A percentile compares a stretch with the other conserved stretches of the same genome.
These are phyloP conservation scores for Cepaea hortensis DNA, from an alignment of 2,888 invertebrate genomes.

Conservation along the genomic window DNA sequence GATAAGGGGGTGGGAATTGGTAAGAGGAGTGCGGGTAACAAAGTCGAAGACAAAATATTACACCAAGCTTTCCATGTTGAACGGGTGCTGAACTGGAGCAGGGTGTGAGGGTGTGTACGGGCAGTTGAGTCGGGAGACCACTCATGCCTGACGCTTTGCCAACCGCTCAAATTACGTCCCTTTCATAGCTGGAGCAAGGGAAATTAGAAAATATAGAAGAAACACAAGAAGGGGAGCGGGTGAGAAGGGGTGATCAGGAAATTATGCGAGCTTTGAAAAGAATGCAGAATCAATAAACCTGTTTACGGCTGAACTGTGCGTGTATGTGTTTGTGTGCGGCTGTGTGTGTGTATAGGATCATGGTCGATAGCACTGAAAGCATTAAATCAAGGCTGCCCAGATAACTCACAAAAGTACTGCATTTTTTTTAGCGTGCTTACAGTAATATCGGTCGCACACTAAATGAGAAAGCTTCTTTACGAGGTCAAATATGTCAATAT, in stretches of 20 bases:
- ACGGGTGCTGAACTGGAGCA: too few species aligned
- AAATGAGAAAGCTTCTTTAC: neutral
- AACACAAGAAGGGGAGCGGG: neutral
- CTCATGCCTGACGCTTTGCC: neutral
- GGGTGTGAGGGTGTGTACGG: too few species aligned
- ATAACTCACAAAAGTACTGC: too few species aligned
- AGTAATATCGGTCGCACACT: too few species aligned
- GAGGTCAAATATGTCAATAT: neutral
- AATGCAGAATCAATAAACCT: slow-evolving; percentile 2
- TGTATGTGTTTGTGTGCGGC: too few species aligned
- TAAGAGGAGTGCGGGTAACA: too few species aligned
- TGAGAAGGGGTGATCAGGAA: neutral
- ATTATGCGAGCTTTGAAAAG: neutral
- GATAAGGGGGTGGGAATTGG: too few species aligned
- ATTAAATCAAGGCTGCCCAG: too few species aligned
- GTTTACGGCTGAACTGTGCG: neutral
- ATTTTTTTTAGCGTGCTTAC: too few species aligned
- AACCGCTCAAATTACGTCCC: neutral
- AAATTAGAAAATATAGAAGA: neutral
- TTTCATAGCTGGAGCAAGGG: neutral
- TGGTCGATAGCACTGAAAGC: neutral
- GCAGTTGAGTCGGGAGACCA: neutral
- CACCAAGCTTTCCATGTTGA: too few species aligned
- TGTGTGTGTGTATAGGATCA: neutral
- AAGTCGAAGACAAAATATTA: too few species aligned